Percentiles rank a stretch among this genome's conserved stretches.
Conservation (phyloP, 2,797 vertebrate genomes). For the Paramormyrops hopkinsi region DNA sequence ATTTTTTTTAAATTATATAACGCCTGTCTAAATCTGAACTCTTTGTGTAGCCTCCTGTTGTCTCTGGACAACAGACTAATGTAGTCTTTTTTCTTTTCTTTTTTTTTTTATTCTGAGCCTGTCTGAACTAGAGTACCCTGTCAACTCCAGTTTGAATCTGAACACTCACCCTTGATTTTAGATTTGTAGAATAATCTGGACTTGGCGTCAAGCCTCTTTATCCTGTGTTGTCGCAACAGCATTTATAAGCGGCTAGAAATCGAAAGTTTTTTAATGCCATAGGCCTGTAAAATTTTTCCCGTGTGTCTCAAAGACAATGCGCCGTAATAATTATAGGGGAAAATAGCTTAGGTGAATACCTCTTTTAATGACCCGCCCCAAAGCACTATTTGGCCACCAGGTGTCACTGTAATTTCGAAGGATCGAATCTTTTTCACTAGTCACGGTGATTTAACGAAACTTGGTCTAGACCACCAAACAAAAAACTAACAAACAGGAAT, state of each 20-base stretch:
- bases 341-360: not conserved
- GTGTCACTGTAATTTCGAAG: not conserved
- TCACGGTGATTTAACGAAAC: not conserved
- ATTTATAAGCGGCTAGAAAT: not conserved
- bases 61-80: not conserved
- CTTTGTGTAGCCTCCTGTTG: not conserved
- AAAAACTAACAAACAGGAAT: not conserved
- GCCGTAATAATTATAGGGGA: not conserved
- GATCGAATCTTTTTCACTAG: not conserved
- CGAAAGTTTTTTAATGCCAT: not conserved
- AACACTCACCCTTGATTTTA: not conserved
- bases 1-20: not conserved
- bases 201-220: not conserved
- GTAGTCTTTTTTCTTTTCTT: not conserved
- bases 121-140: not conserved
- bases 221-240: not conserved
- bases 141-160: not conserved
- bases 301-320: not conserved
- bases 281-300: not conserved
- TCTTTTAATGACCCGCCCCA: not conserved
- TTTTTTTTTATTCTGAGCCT: not conserved
- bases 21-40: not conserved
- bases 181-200: not conserved
- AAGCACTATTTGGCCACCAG: not conserved
- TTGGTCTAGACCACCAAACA: not conserved